A percentile compares a stretch with the other conserved stretches of the same genome.
phyloP scores from a whole-genome alignment of 2,888 invertebrate species.

The Zele albiditarsus region DNA sequence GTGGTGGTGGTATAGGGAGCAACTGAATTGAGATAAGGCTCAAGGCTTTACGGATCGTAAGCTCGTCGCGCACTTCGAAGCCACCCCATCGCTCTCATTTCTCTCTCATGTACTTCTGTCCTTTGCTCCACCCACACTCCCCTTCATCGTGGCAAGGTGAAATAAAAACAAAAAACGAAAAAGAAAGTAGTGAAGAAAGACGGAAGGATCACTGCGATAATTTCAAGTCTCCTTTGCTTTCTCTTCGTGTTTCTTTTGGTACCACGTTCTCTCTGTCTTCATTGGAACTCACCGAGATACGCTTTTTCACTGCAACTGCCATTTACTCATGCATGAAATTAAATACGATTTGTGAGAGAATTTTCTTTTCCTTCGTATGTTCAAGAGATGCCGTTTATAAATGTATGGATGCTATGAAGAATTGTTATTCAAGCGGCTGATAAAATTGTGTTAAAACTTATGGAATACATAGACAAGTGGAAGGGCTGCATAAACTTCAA shows the following conservation, averaged over 20 bases:
- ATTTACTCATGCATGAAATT: conserved; percentile 52
- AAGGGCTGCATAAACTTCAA: not conserved
- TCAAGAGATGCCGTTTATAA: not conserved
- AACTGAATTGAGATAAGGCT: conserved; percentile 50
- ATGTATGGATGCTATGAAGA: not conserved
- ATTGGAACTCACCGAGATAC: conserved; percentile 23
- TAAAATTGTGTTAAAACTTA: not conserved
- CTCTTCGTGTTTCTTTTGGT: conserved; percentile 7
- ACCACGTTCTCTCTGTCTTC: not conserved
- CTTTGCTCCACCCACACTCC: not conserved
- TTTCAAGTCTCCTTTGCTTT: conserved; percentile 31
- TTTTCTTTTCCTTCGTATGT: conserved; percentile 35
- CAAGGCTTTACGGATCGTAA: conserved; percentile 44
- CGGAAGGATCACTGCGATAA: conserved; percentile 39
- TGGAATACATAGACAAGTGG: conserved; percentile 1
- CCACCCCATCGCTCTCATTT: conserved; percentile 39
- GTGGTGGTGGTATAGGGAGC: conserved; percentile 30
- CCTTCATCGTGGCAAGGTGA: conserved; percentile 18
- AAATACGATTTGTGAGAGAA: conserved; percentile 50
- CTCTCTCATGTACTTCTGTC: conserved; percentile 9
- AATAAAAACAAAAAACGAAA: conserved; percentile 28
- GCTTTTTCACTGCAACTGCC: conserved; percentile 34
- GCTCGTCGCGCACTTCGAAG: conserved; percentile 35
- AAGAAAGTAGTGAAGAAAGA: conserved; percentile 30
- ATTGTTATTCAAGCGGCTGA: conserved; percentile 15